Evolutionary conservation across 2,888 invertebrate genomes (phyloP).

Genomic region (Nemoura dubitans): DNA sequence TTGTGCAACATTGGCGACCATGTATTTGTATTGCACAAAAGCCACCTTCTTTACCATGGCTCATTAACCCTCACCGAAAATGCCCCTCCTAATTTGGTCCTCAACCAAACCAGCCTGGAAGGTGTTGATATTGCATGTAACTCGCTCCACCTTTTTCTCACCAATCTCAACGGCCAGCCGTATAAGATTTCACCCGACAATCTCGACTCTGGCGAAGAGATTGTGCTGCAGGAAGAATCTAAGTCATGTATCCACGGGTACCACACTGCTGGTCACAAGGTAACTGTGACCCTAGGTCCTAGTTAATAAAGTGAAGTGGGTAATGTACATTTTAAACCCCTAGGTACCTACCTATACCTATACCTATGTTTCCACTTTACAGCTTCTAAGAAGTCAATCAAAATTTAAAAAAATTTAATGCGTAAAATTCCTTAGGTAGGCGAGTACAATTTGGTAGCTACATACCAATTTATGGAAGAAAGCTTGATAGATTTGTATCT

Average conservation of each 20-base stretch:
- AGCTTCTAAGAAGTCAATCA: too few species aligned
- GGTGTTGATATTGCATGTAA: slow-evolving; percentile 72
- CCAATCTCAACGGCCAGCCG: slow-evolving; percentile 70
- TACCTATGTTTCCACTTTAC: too few species aligned
- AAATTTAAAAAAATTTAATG: too few species aligned
- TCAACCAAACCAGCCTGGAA: slow-evolving; percentile 61
- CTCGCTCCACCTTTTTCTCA: slow-evolving; percentile 68
- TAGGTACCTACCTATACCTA: too few species aligned
- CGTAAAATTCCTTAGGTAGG: too few species aligned
- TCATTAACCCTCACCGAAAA: slow-evolving; percentile 53
- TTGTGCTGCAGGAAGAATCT: slow-evolving; percentile 70
- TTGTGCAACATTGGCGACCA: slow-evolving; percentile 61
- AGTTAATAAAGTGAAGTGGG: too few species aligned
- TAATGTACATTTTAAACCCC: too few species aligned
- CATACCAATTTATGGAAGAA: too few species aligned
- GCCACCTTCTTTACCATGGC: slow-evolving; percentile 61
- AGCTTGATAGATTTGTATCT: too few species aligned
- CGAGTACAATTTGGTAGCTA: too few species aligned
- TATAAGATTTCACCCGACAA: slow-evolving; percentile 65
- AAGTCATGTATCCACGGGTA: slow-evolving; percentile 74
- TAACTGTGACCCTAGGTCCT: not conserved
- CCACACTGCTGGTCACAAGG: slow-evolving; percentile 68
- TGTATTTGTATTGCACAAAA: slow-evolving; percentile 61
- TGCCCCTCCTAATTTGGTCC: slow-evolving; percentile 8
- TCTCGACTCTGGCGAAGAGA: slow-evolving; percentile 68